Percentiles rank a stretch among this genome's conserved stretches.
Conservation (phyloP, 2,113 vertebrate genomes). For the Apistogramma diplotaenia region DNA sequence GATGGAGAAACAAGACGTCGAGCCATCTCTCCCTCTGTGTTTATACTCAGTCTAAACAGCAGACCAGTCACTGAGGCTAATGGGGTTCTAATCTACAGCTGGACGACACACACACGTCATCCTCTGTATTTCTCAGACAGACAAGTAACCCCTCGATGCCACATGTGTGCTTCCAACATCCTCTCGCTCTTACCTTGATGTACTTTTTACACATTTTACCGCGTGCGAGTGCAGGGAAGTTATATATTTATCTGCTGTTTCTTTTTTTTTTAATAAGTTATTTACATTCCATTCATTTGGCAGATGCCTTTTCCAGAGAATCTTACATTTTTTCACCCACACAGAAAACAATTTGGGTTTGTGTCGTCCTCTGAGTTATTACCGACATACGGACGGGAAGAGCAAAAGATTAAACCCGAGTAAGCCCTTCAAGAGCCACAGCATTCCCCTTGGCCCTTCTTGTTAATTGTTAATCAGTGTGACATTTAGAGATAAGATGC, state of each 20-base stretch:
- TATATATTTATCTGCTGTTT: neutral
- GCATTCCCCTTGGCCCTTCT: neutral
- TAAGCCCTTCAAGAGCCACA: neutral
- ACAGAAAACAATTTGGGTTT: conserved; percentile 7
- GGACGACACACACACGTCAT: conserved; percentile 70
- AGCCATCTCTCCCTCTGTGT: conserved; percentile 72
- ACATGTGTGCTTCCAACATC: conserved; percentile 39
- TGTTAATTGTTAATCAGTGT: neutral
- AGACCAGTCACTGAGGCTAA: conserved; percentile 74
- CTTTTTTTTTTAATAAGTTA: neutral
- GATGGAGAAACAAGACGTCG: conserved; percentile 57
- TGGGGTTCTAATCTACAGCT: conserved; percentile 76
- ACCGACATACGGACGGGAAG: neutral
- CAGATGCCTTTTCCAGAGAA: neutral
- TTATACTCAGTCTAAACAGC: conserved; percentile 77
- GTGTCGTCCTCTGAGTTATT: neutral
- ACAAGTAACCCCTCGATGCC: conserved; percentile 29
- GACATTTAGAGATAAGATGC: neutral
- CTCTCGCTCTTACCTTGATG: neutral
- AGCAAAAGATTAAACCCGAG: conserved; percentile 1
- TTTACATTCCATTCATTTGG: conserved; percentile 21
- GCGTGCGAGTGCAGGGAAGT: neutral
- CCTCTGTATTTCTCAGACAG: conserved; percentile 45
- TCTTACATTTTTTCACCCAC: conserved; percentile 1
- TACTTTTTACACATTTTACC: neutral